phyloP scores from a whole-genome alignment of 2,797 vertebrate species.

The Chrysolophus pictus region DNA sequence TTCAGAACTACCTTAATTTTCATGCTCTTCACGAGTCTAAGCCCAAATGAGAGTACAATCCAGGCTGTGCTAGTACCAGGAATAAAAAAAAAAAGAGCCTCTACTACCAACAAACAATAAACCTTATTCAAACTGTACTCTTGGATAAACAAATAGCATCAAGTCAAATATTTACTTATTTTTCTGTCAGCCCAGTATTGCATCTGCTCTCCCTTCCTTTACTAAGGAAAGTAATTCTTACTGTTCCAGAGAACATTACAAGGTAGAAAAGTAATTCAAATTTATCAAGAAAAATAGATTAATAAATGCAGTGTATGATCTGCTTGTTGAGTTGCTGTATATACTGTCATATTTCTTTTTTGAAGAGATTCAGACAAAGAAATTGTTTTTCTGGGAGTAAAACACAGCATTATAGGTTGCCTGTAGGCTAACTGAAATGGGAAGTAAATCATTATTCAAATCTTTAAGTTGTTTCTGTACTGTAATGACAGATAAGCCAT shows the following conservation, averaged over 20 bases:
- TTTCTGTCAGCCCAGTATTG: not conserved
- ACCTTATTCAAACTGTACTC: not conserved
- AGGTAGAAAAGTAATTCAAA: not conserved
- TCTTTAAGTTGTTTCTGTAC: not conserved
- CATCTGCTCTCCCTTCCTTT: not conserved
- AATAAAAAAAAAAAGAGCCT: not conserved
- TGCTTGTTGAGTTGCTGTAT: not conserved
- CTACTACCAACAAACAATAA: not conserved
- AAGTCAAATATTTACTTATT: not conserved
- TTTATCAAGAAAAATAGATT: not conserved
- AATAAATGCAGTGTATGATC: not conserved
- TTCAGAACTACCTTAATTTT: not conserved
- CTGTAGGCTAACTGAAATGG: not conserved
- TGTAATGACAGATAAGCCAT: not conserved
- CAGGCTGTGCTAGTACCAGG: not conserved
- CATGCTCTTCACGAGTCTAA: not conserved
- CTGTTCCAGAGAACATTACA: not conserved
- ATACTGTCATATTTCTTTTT: not conserved
- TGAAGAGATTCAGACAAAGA: not conserved
- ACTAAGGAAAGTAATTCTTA: not conserved
- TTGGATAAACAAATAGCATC: not conserved
- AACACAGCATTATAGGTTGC: not conserved
- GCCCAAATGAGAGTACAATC: not conserved
- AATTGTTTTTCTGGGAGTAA: not conserved
- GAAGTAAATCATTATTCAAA: not conserved